Evolutionary conservation across 2,113 vertebrate species (phyloP).

Genomic region (Bubo scandiacus): DNA sequence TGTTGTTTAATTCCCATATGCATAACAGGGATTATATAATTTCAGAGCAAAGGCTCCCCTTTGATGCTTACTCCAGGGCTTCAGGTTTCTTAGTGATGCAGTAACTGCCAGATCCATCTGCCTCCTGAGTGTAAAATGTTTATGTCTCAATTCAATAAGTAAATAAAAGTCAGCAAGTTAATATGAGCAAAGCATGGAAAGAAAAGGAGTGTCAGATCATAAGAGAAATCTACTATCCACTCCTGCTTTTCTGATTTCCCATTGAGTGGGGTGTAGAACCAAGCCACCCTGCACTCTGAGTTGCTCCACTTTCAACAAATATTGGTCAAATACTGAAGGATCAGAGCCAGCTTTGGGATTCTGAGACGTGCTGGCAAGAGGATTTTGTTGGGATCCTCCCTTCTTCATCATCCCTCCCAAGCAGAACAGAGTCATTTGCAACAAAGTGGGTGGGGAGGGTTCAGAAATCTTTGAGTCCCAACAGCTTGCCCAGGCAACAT

Average conservation of each 20-base stretch:
- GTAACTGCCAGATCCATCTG: neutral
- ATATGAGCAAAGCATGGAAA: neutral
- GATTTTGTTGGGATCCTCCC: conserved; percentile 32
- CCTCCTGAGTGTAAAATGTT: conserved; percentile 8
- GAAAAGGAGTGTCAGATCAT: neutral
- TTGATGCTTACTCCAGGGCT: neutral
- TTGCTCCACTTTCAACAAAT: conserved; percentile 1
- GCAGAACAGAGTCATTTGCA: conserved; percentile 43
- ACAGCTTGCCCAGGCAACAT: neutral
- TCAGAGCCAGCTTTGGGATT: conserved; percentile 21
- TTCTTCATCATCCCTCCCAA: conserved; percentile 50
- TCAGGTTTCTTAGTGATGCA: neutral
- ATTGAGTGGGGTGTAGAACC: neutral
- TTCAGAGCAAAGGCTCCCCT: neutral
- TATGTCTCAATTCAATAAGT: neutral
- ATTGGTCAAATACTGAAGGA: conserved; percentile 11
- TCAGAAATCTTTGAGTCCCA: conserved; percentile 18
- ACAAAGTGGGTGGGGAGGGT: conserved; percentile 30
- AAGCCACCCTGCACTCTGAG: neutral
- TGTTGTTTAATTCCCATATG: neutral
- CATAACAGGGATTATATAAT: conserved; percentile 1
- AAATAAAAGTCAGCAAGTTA: neutral
- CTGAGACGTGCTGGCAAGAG: neutral
- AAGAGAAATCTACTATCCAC: neutral
- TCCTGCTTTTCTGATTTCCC: conserved; percentile 4